A percentile compares a stretch with the other conserved stretches of the same genome.
Evolutionary conservation across 2,113 vertebrate species (phyloP).

Genomic region (Heterotis niloticus): DNA sequence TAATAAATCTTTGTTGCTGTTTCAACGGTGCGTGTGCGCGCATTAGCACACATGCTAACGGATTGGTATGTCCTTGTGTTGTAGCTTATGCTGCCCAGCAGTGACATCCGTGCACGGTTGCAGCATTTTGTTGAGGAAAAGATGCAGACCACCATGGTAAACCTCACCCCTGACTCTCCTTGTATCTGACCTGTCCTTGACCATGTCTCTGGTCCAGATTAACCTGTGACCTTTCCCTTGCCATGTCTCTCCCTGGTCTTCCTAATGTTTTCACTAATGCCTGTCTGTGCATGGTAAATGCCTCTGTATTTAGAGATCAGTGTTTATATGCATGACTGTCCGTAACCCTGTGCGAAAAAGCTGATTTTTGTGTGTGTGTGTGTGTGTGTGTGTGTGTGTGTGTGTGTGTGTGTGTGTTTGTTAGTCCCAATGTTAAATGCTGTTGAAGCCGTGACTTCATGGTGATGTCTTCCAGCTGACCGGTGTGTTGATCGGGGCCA

Average conservation of each 20-base stretch:
- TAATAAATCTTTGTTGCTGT: too few relatives aligned
- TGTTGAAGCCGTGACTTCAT: background rate
- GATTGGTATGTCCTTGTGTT: slow-evolving; percentile 6
- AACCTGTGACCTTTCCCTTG: background rate
- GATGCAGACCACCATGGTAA: slow-evolving; percentile 86
- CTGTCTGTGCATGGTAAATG: background rate
- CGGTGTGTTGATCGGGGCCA: slow-evolving; percentile 77
- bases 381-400: background rate
- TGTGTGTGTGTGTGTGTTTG: background rate
- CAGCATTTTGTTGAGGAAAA: slow-evolving; percentile 76
- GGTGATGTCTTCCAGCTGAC: slow-evolving; percentile 65
- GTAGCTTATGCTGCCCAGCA: slow-evolving; percentile 42
- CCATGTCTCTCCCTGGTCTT: background rate
- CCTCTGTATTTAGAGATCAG: background rate
- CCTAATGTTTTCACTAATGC: background rate
- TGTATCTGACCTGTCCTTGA: background rate
- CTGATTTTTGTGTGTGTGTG: background rate
- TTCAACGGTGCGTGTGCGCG: background rate
- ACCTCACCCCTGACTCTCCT: too few relatives aligned
- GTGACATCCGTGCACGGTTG: slow-evolving; percentile 57
- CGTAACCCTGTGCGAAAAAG: slow-evolving; percentile 10
- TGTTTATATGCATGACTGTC: slow-evolving; percentile 3
- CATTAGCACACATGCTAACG: background rate
- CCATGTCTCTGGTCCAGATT: background rate
- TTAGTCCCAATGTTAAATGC: background rate